Evolutionary conservation across 2,888 invertebrate species (phyloP).

Genomic region (Agriopis aurantiaria): DNA sequence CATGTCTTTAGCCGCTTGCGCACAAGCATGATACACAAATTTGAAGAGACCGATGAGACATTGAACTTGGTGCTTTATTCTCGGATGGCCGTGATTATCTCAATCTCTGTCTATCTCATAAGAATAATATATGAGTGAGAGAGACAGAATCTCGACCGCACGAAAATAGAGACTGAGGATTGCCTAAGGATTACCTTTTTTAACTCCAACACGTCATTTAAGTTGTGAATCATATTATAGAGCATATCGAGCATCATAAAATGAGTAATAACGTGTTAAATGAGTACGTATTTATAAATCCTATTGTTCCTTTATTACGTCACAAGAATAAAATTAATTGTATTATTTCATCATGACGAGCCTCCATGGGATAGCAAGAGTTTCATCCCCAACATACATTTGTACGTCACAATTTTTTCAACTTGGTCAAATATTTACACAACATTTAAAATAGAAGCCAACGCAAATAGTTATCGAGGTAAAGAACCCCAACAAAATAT

Average conservation of each 20-base stretch:
- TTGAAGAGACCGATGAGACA: constrained; percentile 5
- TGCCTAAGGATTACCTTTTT: constrained; percentile 19
- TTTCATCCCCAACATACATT: background rate
- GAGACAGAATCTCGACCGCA: background rate
- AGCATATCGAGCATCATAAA: constrained; percentile 14
- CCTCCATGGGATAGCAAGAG: constrained; percentile 1
- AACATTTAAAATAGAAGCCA: constrained; percentile 6
- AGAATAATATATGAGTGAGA: too few species aligned
- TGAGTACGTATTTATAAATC: constrained; percentile 23
- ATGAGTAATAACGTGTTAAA: constrained; percentile 8
- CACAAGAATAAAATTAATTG: constrained; percentile 3
- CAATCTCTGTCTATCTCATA: background rate
- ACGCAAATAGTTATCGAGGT: constrained; percentile 4
- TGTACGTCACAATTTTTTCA: background rate
- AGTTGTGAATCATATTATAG: constrained; percentile 21
- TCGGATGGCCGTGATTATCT: background rate
- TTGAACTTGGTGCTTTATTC: constrained; percentile 7
- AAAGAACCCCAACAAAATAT: constrained; percentile 4
- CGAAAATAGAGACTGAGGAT: background rate
- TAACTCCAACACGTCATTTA: constrained; percentile 22
- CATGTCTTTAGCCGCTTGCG: background rate
- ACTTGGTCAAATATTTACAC: constrained; percentile 16
- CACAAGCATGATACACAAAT: constrained; percentile 15
- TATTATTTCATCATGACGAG: constrained; percentile 1
- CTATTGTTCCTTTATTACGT: background rate